Evolutionary conservation across 30 jellyfish, hydroid and myxozoan genomes (phyloP), one percentile per base, ranked within the genome.

Genomic region (Pseudorhiza aurosa): DNA sequence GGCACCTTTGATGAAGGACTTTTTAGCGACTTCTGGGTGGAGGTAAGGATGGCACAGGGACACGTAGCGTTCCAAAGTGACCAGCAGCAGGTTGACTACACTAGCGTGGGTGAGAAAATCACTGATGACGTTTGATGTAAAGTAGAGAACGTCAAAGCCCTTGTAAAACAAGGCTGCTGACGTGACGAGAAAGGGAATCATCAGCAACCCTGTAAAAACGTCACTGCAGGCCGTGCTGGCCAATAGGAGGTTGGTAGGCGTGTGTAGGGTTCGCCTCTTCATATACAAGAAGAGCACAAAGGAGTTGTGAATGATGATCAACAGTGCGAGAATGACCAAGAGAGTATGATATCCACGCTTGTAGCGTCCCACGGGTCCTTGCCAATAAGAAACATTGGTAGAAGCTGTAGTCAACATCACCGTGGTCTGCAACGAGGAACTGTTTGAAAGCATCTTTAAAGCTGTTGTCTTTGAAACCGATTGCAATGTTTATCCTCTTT

Each of bases 201-300:
- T 7, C 45, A 49, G 69, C 32, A 51, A 12, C 4, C 87, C 87
- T 22, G 87, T 73, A 21, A 50, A 19, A 30, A 73, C 26, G 24
- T 73, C 87, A 36, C 75, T 55, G 39, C 72, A 36, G 1, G 87
- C 87, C 35, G 69, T 53, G 18, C 87, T 73, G 31, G 72, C 69
- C 37, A 73, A 40, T 4, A 73, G 29, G 14, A 49, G 25, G 69
- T 73, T 73, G 3, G 87, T 28, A 1, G 72, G 32, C 22, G 74
- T 44, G 35, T 76, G 87, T 40, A 73, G 33, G 8, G 45, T 53
- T 10, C 60, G 9, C 18, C 40, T 53, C 51, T 33, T 49, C 24
- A 12, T 28, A 40, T 73, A 73, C 74, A 73, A 51, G 35, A 21
- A 32, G 26, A 73, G 49, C 49, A 73, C 87, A 53, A 73, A 55